Conservation (phyloP, 2,113 vertebrate species). For the Alligator mississippiensis region DNA sequence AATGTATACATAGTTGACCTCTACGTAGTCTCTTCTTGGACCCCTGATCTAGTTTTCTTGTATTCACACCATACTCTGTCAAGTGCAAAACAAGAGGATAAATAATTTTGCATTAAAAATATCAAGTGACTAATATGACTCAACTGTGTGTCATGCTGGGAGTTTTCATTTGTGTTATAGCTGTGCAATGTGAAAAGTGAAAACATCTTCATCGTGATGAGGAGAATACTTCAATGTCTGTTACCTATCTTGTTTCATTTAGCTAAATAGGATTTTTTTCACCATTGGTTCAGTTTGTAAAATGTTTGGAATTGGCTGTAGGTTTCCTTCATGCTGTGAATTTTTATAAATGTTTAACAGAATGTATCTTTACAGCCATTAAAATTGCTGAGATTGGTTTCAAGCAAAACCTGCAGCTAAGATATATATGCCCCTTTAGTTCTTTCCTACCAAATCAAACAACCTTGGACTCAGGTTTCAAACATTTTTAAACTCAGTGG, state of each 20-base stretch:
- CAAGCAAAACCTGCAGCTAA: slow-evolving; percentile 65
- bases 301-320: slow-evolving; percentile 72
- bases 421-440: slow-evolving; percentile 60
- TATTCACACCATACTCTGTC: slow-evolving; percentile 87
- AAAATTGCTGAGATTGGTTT: slow-evolving; percentile 72
- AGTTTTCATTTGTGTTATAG: slow-evolving; percentile 79
- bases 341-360: slow-evolving; percentile 79
- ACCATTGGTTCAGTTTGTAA: slow-evolving; percentile 71
- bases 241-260: slow-evolving; percentile 56
- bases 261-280: slow-evolving; percentile 52
- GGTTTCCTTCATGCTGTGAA: slow-evolving; percentile 80
- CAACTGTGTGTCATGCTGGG: slow-evolving; percentile 73
- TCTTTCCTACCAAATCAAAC: slow-evolving; percentile 57
- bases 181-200: slow-evolving; percentile 72
- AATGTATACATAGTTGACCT: slow-evolving; percentile 72
- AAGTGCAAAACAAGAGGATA: slow-evolving; percentile 82
- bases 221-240: slow-evolving; percentile 69
- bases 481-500: slow-evolving; percentile 59
- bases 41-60: slow-evolving; percentile 81
- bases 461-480: slow-evolving; percentile 74
- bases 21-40: slow-evolving; percentile 77
- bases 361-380: slow-evolving; percentile 79
- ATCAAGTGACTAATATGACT: slow-evolving; percentile 76
- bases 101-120: slow-evolving; percentile 80
- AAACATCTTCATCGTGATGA: slow-evolving; percentile 77